Evolutionary conservation across 2,797 vertebrate genomes (phyloP).

Genomic region (Apogon hyalosoma): DNA sequence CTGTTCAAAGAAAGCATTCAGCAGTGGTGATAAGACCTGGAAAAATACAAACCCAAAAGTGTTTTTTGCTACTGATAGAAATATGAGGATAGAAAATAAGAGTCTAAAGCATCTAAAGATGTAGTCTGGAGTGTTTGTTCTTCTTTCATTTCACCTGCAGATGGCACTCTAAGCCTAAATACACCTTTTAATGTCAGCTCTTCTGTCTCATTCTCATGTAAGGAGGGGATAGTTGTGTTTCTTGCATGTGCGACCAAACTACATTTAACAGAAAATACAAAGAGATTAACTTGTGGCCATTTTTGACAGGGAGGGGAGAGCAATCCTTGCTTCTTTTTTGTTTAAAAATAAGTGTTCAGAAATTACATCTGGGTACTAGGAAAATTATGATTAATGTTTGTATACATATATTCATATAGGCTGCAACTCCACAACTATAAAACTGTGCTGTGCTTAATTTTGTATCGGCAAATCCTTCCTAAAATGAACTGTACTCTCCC

Average conservation of each 20-base stretch:
- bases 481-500: slow-evolving; percentile 1
- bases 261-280: not conserved
- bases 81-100: too few species aligned
- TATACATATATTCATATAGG: too few species aligned
- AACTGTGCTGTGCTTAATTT: too few species aligned
- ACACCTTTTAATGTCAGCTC: not conserved
- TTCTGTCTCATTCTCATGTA: not conserved
- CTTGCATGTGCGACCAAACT: not conserved
- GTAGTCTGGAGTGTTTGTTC: not conserved
- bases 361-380: not conserved
- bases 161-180: slow-evolving; percentile 44
- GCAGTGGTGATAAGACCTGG: too few species aligned
- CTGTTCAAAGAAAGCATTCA: too few species aligned
- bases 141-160: slow-evolving; percentile 50
- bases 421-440: too few species aligned
- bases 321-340: not conserved
- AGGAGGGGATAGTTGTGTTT: not conserved
- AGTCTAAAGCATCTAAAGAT: not conserved
- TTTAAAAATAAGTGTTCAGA: not conserved
- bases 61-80: too few species aligned
- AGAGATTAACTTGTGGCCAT: not conserved
- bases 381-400: too few species aligned
- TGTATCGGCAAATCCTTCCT: too few species aligned
- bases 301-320: slow-evolving; percentile 2
- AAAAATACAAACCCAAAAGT: too few species aligned